A percentile compares a stretch with the other conserved stretches of the same genome.
Conservation (phyloP, 1,140 invertebrate species). For the Battus philenor region DNA sequence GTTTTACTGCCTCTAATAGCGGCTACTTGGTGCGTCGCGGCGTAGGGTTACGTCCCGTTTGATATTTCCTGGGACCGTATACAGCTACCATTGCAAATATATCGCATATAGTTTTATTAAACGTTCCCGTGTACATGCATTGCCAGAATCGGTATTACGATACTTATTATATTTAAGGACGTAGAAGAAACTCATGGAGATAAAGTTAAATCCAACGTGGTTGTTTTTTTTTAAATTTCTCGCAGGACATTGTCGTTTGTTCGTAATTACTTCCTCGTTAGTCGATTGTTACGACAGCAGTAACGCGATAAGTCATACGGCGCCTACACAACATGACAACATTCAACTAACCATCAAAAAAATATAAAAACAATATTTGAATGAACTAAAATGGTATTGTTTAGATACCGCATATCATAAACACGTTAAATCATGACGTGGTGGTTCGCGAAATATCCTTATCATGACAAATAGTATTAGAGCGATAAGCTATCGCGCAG, state of each 20-base stretch:
- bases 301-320: not conserved
- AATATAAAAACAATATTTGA: not conserved
- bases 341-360: too few relatives aligned
- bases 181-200: not conserved
- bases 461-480: conserved; percentile 32
- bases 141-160: not conserved
- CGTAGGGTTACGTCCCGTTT: not conserved
- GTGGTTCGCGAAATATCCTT: conserved; percentile 36
- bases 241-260: conserved; percentile 4
- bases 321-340: too few relatives aligned
- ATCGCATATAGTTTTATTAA: not conserved
- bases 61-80: too few relatives aligned
- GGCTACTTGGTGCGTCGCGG: conserved; percentile 18
- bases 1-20: conserved; percentile 31
- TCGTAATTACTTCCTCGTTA: conserved; percentile 11
- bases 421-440: conserved; percentile 22
- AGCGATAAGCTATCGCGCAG: conserved; percentile 33
- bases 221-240: not conserved
- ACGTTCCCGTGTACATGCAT: not conserved
- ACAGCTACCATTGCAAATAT: too few relatives aligned
- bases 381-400: conserved; percentile 4
- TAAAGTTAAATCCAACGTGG: conserved; percentile 4
- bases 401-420: not conserved
- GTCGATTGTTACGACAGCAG: not conserved
- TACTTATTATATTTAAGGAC: not conserved